A percentile compares a stretch with the other conserved stretches of the same genome.
Evolutionary conservation across 35 echinoderm and acorn worm species (phyloP).

Genomic region (Apostichopus californicus): DNA sequence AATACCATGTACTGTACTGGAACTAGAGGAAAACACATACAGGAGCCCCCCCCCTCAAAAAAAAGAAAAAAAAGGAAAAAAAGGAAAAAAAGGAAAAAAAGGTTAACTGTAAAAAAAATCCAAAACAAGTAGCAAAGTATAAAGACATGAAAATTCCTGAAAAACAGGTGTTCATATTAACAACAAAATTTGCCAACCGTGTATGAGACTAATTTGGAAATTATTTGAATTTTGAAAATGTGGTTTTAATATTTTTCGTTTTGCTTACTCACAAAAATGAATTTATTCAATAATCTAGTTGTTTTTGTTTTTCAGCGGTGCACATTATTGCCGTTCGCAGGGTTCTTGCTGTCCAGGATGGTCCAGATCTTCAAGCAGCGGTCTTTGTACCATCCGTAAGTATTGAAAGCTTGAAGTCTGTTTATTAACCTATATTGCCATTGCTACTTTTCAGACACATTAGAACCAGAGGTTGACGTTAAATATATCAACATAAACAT

Average conservation of each 20-base stretch:
- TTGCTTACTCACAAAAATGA: no score
- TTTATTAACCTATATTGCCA: not conserved
- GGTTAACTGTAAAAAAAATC: no score
- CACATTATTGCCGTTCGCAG: conserved; percentile 2
- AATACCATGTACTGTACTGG: no score
- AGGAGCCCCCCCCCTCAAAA: no score
- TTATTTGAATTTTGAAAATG: not conserved
- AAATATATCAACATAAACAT: not conserved
- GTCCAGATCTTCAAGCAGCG: conserved; percentile 15
- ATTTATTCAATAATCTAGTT: not conserved
- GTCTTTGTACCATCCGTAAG: conserved; percentile 25
- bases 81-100: no score
- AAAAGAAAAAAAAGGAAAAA: no score
- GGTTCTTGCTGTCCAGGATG: conserved; percentile 28
- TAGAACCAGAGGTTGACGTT: not conserved
- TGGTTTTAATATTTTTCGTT: no score
- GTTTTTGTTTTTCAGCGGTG: conserved; percentile 7
- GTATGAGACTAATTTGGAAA: not conserved
- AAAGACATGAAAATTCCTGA: not conserved
- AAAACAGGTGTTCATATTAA: not conserved
- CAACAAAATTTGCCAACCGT: not conserved
- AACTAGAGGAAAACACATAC: no score
- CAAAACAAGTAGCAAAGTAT: not conserved
- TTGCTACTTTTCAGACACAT: not conserved
- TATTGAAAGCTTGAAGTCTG: not conserved